These are phyloP conservation scores for Piliocolobus tephrosceles DNA, from an alignment of 2,113 vertebrate species.

Conservation along the genomic window DNA sequence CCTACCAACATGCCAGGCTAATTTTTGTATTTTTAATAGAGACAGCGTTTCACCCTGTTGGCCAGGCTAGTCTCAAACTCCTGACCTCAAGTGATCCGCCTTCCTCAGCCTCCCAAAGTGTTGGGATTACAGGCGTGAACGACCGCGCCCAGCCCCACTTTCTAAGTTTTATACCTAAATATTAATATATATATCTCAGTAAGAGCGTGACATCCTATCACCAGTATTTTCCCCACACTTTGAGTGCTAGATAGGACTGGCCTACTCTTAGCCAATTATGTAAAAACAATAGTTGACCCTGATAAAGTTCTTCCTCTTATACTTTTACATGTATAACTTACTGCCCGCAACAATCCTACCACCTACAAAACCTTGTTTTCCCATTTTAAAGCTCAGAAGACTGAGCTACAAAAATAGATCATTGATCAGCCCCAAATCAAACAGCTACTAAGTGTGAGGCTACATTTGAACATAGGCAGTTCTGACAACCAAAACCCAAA, in stretches of 20 bases:
- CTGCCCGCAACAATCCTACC: not conserved
- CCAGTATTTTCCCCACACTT: not conserved
- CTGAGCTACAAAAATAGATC: not conserved
- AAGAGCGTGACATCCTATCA: not conserved
- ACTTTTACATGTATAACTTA: not conserved
- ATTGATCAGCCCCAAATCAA: not conserved
- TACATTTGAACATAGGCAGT: not conserved
- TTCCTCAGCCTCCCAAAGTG: not conserved
- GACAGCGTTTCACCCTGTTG: not conserved
- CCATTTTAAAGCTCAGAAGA: not conserved
- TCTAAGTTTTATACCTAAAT: not conserved
- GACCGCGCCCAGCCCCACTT: not conserved
- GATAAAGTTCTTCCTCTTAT: rapidly evolving
- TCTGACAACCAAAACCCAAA: not conserved
- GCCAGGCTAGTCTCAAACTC: no score
- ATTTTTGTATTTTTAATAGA: not conserved
- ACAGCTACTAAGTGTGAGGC: not conserved
- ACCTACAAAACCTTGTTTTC: not conserved
- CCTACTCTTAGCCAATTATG: not conserved
- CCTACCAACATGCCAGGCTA: not conserved
- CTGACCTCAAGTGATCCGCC: not conserved
- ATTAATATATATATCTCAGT: not conserved
- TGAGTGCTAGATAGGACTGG: not conserved
- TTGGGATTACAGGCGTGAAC: not conserved
- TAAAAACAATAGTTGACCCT: not conserved